Conservation (phyloP, 2,797 vertebrate species). For the Sylvilagus floridanus region DNA sequence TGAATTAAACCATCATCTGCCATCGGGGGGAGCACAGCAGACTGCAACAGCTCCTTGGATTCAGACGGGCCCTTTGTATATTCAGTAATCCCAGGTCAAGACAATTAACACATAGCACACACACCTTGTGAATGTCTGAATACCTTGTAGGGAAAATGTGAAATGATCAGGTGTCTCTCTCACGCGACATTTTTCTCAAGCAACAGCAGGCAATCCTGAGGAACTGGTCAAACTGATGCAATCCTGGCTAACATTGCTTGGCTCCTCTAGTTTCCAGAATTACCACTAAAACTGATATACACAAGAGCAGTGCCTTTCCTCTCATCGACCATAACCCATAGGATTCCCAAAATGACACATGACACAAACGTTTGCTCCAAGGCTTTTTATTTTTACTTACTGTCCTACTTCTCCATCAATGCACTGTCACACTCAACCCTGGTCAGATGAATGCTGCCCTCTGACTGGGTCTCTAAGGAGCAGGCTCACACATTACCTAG, state of each 20-base stretch:
- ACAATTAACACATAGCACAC: constrained; percentile 54
- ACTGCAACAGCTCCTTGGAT: neutral
- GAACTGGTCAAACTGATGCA: neutral
- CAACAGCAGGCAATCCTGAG: constrained; percentile 13
- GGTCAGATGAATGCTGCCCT: neutral
- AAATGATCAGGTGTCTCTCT: constrained; percentile 49
- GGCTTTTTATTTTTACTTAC: neutral
- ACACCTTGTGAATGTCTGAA: constrained; percentile 3
- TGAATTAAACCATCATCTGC: neutral
- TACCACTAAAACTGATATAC: neutral
- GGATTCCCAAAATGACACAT: neutral
- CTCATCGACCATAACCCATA: neutral
- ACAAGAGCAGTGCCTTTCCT: neutral
- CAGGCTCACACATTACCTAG: neutral
- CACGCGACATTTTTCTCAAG: neutral
- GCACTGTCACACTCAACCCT: neutral
- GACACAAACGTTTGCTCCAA: neutral
- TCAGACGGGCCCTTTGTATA: neutral
- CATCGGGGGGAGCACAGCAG: neutral
- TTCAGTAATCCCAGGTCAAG: constrained; percentile 29
- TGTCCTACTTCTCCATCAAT: neutral
- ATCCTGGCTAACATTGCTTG: neutral
- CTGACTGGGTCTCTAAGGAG: neutral
- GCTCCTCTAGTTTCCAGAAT: neutral
- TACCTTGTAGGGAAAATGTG: constrained; percentile 43